Evolutionary conservation across 2,113 vertebrate genomes (phyloP).

Genomic region (Larimichthys crocea): DNA sequence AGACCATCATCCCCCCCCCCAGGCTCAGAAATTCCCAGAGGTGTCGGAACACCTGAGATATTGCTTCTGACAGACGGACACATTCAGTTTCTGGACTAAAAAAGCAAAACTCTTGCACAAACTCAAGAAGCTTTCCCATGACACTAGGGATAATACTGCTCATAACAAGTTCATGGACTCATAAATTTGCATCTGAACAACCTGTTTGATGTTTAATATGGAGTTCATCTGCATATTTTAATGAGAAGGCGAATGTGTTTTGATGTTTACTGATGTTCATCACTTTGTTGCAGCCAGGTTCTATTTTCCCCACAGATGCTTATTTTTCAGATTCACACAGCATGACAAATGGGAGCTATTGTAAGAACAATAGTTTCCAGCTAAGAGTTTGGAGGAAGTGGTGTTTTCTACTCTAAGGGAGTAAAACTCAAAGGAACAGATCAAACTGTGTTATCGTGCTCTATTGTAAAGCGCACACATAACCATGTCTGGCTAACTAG

Average conservation of each 20-base stretch:
- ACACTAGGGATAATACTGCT: conserved; percentile 41
- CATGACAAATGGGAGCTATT: too few species aligned
- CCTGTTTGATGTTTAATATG: conserved; percentile 53
- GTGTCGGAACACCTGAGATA: conserved; percentile 16
- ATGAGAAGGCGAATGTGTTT: conserved; percentile 35
- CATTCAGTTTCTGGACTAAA: not conserved
- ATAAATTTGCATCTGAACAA: conserved; percentile 60
- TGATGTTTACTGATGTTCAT: conserved; percentile 21
- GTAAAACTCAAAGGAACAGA: too few species aligned
- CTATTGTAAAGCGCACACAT: too few species aligned
- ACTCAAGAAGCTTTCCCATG: conserved; percentile 15
- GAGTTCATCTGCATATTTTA: conserved; percentile 60
- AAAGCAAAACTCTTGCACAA: not conserved
- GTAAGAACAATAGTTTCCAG: too few species aligned
- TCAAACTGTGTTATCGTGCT: too few species aligned
- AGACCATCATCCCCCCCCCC: conserved; percentile 20
- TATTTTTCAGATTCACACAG: not conserved
- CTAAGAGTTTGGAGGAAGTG: too few species aligned
- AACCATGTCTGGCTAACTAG: too few species aligned
- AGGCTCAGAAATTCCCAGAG: not conserved
- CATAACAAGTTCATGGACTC: conserved; percentile 61
- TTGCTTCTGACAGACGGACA: conserved; percentile 1
- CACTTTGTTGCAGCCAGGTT: not conserved
- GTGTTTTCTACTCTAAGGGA: too few species aligned
- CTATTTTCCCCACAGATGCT: not conserved